Percentiles rank a stretch among this genome's conserved stretches.
Evolutionary conservation across 2,113 vertebrate genomes (phyloP).

Genomic region (Tiliqua scincoides): DNA sequence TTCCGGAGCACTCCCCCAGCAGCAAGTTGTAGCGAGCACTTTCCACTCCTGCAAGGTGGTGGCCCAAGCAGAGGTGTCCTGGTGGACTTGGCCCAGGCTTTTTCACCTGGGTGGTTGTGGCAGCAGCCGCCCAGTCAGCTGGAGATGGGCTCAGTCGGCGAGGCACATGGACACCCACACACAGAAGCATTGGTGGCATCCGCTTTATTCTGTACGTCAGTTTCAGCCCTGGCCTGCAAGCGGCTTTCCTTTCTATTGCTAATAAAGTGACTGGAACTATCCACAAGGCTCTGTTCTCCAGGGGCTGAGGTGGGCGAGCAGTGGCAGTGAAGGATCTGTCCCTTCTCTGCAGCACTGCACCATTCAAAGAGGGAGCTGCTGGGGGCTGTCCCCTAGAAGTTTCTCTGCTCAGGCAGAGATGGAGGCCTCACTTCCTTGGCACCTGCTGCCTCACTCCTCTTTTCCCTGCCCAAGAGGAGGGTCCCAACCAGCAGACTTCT

Average conservation of each 20-base stretch:
- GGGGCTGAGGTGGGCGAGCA: too few species aligned
- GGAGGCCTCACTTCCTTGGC: too few species aligned
- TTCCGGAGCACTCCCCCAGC: slow-evolving; percentile 49
- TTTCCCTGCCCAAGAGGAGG: neutral
- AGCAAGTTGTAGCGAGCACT: slow-evolving; percentile 84
- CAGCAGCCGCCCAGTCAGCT: accelerated
- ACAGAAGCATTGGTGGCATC: accelerated
- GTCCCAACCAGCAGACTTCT: neutral
- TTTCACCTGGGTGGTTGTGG: too few species aligned
- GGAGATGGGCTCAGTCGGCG: accelerated
- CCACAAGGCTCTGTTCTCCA: neutral
- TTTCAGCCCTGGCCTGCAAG: neutral
- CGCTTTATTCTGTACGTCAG: accelerated
- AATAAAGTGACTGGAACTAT: neutral
- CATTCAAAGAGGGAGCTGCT: neutral
- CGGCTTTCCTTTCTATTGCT: neutral
- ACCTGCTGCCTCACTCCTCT: too few species aligned
- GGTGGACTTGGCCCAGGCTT: too few species aligned
- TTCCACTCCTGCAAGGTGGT: accelerated
- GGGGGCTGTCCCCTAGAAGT: neutral
- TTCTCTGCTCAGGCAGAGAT: neutral
- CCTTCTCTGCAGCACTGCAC: neutral
- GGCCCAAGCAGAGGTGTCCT: too few species aligned
- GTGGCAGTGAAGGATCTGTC: neutral
- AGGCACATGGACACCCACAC: accelerated